A percentile compares a stretch with the other conserved stretches of the same genome.
Conservation (phyloP, 2,888 invertebrate species). For the Drosophila infuscata region DNA sequence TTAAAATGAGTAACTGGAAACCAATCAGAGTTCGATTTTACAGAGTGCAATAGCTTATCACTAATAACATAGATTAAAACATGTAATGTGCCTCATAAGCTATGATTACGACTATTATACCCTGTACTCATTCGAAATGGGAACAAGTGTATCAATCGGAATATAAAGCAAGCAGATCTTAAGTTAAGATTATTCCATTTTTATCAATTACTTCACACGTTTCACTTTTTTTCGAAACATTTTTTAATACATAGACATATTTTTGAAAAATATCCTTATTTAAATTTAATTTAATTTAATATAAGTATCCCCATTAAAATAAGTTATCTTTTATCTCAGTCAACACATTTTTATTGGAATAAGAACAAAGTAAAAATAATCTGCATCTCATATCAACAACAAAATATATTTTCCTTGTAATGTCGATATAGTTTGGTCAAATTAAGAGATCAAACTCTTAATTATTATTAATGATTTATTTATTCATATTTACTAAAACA, state of each 20-base stretch:
- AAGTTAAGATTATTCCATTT: neutral
- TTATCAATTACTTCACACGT: neutral
- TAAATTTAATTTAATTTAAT: too few relatives aligned
- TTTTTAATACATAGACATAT: too few relatives aligned
- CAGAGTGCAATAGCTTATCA: conserved; percentile 1
- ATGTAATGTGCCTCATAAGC: neutral
- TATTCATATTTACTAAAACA: neutral
- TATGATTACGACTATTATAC: neutral
- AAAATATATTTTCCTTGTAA: too few relatives aligned
- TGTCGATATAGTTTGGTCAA: neutral
- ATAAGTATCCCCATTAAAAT: too few relatives aligned
- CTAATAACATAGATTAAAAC: neutral
- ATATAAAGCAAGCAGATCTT: neutral
- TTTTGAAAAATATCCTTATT: too few relatives aligned
- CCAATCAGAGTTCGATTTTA: neutral
- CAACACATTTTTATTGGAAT: too few relatives aligned
- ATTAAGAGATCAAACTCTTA: neutral
- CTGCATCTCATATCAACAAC: too few relatives aligned
- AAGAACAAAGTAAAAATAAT: too few relatives aligned
- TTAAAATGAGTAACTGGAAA: conserved; percentile 1
- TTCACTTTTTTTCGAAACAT: too few relatives aligned
- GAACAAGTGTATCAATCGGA: neutral
- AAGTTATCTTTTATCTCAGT: too few relatives aligned
- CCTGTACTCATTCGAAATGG: neutral
- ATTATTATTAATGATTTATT: neutral